phyloP scores from a whole-genome alignment of 2,797 vertebrate genomes.

The Telmatherina bonti region DNA sequence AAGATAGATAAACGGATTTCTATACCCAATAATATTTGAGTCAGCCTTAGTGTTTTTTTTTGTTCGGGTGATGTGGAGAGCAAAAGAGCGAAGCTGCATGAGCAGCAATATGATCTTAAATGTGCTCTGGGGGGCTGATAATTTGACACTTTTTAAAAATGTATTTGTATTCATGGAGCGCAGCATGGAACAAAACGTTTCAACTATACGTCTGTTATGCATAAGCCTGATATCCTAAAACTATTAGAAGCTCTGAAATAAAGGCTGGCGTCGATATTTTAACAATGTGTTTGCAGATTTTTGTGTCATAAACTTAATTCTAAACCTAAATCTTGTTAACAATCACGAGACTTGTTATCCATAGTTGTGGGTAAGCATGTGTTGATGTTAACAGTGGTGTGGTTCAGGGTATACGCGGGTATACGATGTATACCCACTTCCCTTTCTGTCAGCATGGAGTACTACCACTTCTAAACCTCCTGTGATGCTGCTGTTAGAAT shows the following conservation, averaged over 20 bases:
- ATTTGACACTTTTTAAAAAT: not conserved
- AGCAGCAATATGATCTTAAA: too few relatives aligned
- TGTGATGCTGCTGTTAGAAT: too few relatives aligned
- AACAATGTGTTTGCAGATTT: not conserved
- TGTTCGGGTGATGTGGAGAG: not conserved
- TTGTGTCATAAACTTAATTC: slow-evolving; percentile 3
- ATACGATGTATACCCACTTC: too few relatives aligned
- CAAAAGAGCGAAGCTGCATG: not conserved
- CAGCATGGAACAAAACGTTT: not conserved
- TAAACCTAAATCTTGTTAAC: too few relatives aligned
- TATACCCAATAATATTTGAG: not conserved
- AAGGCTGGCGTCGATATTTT: not conserved
- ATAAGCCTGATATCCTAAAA: not conserved
- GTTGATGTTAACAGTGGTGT: too few relatives aligned
- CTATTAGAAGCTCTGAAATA: not conserved
- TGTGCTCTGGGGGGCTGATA: too few relatives aligned
- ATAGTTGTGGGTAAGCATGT: too few relatives aligned
- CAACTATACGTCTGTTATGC: not conserved
- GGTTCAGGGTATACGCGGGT: too few relatives aligned
- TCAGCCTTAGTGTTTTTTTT: too few relatives aligned
- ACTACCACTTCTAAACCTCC: too few relatives aligned
- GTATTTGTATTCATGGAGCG: not conserved
- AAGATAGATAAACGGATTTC: not conserved
- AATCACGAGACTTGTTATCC: too few relatives aligned
- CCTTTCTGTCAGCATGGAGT: too few relatives aligned